phyloP scores from a whole-genome alignment of 2,113 vertebrate genomes.

The Lagopus leucura region DNA sequence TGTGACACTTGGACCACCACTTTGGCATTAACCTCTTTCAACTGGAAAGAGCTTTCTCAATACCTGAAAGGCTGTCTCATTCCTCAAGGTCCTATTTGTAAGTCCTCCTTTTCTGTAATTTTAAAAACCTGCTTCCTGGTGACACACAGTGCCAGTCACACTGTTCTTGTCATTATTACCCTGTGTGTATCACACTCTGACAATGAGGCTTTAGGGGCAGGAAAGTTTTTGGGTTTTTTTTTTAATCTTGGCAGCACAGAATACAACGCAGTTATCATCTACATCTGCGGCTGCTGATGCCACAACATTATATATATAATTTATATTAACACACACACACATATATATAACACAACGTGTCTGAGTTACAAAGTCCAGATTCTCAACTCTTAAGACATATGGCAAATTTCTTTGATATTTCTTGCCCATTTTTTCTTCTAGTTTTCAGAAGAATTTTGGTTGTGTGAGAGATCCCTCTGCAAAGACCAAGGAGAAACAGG shows the following conservation, averaged over 20 bases:
- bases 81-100: background rate
- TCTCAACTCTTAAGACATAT: background rate
- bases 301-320: background rate
- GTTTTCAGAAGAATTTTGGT: constrained; percentile 86
- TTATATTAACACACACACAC: background rate
- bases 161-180: background rate
- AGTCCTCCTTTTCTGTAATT: background rate
- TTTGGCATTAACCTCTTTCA: background rate
- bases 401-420: background rate
- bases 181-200: background rate
- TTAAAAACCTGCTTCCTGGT: background rate
- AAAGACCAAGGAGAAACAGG: constrained; percentile 66
- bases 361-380: background rate
- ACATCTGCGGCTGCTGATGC: background rate
- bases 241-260: background rate
- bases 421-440: constrained; percentile 50
- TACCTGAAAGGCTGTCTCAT: accelerated
- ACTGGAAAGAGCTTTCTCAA: background rate
- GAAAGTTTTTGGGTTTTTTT: background rate
- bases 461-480: constrained; percentile 25
- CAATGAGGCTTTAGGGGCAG: background rate
- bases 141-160: background rate
- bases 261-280: background rate
- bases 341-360: background rate
- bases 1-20: background rate